Conservation (phyloP, 2,113 vertebrate species). For the Nycticorax nycticorax region DNA sequence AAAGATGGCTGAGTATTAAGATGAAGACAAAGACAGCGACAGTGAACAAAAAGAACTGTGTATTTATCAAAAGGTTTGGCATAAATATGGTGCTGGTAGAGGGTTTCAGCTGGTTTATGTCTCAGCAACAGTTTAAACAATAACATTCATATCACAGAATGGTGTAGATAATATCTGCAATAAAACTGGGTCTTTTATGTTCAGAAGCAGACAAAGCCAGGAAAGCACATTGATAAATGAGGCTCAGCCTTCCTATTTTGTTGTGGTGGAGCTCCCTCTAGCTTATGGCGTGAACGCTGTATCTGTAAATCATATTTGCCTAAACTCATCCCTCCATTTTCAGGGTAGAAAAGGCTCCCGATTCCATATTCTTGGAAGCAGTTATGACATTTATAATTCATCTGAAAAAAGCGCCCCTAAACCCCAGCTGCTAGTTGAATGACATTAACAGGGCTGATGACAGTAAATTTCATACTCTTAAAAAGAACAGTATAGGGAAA, state of each 20-base stretch:
- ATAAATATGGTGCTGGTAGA: conserved; percentile 39
- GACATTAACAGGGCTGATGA: neutral
- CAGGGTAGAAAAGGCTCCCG: neutral
- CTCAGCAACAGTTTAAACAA: conserved; percentile 68
- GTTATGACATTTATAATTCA: conserved; percentile 28
- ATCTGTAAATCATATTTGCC: conserved; percentile 10
- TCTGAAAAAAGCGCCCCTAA: neutral
- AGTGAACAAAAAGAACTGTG: conserved; percentile 28
- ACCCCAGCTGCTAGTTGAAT: neutral
- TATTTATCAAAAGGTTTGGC: conserved; percentile 61
- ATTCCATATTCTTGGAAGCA: conserved; percentile 5
- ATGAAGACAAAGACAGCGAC: conserved; percentile 56
- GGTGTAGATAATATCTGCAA: conserved; percentile 73
- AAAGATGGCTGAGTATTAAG: conserved; percentile 56
- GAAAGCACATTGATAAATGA: conserved; percentile 53
- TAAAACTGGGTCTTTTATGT: conserved; percentile 66
- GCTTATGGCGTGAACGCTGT: conserved; percentile 31
- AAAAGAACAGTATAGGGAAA: neutral
- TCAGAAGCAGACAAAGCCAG: conserved; percentile 66
- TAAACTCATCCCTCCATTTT: conserved; percentile 13
- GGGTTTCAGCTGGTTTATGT: conserved; percentile 60
- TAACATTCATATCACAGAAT: conserved; percentile 69
- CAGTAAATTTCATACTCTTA: neutral
- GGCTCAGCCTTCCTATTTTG: conserved; percentile 18
- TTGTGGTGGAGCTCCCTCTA: conserved; percentile 71